These are phyloP conservation scores for Itoplectis maculator DNA, from an alignment of 2,888 invertebrate genomes.

Conservation along the genomic window DNA sequence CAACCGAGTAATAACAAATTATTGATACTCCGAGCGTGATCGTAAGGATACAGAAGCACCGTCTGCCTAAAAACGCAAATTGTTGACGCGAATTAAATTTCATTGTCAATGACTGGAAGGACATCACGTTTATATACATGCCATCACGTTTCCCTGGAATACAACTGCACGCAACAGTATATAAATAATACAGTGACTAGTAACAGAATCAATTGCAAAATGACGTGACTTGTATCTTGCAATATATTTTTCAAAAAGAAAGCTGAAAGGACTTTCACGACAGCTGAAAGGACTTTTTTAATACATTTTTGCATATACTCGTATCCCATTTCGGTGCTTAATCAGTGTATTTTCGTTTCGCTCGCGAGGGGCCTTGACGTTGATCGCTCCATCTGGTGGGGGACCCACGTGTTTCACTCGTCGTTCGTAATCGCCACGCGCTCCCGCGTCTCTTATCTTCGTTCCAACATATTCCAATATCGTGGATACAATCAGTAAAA, in stretches of 20 bases:
- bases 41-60: neutral
- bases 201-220: neutral
- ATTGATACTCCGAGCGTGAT: neutral
- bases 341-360: neutral
- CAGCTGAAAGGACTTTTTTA: too few species aligned
- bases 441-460: slow-evolving; percentile 10
- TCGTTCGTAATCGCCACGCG: neutral
- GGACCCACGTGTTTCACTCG: neutral
- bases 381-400: slow-evolving; percentile 12
- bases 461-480: neutral
- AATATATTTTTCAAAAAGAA: too few species aligned
- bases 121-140: neutral
- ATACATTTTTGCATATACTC: too few species aligned
- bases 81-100: too few species aligned
- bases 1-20: neutral
- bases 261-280: too few species aligned
- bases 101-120: neutral
- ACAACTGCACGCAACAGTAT: too few species aligned
- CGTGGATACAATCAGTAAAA: neutral
- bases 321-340: neutral
- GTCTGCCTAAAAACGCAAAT: neutral
- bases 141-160: too few species aligned
- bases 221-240: too few species aligned
- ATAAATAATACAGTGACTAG: neutral
- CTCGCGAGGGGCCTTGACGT: slow-evolving; percentile 6